Base-by-base conservation (phyloP, 64 coral and sea anemone genomes). In the Montipora cactus region DNA sequence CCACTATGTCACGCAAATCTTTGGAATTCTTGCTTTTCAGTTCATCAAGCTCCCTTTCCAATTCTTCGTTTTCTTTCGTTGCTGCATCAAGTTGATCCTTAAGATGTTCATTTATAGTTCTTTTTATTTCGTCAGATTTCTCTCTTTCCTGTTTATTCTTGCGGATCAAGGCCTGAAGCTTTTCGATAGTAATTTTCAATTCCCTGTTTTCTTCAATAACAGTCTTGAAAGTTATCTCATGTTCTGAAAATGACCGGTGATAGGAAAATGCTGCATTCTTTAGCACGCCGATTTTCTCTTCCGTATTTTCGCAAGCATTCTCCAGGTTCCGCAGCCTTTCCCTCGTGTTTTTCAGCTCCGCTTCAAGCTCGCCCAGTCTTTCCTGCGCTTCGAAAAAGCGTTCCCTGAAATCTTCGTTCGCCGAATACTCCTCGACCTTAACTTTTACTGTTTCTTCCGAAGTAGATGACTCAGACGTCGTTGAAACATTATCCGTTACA, bases 351-450 rank as follows among this genome's bases (percentile, higher is more conserved):
- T 71, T 91, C 7, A 97, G 83, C 89, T 96, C 95, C 44, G 80
- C 79, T 81, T 96, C 95, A 62, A 96, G 88, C 16, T 94, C 88
- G 13, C 93, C 70, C 3, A 96, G 89, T 77, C 87, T 90, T 11
- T 79, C 75, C 62, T 96, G 91, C n/a, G 95, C 95, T 21, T 94
- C 92, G 46, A 87, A 89, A 47, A 96, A 94, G 19, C 90, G 89
- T 49, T 74, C 47, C 52, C 91, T 91, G 22, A 94, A 96, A 49
- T 79, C 79, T 82, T 94, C 92, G 22, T 81, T 67, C 28, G 58
- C 86, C 13, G 51, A 50, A 74, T 71, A 44, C 45, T 81, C 68
- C 7, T 76, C 68, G 44, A 71, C 81, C 16, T 82, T 72, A 71
- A 84, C 45, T 67, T 64, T 84, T 4, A 86, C 67, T n/a, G 44